A percentile compares a stretch with the other conserved stretches of the same genome.
Conservation (phyloP, 92 coral and sea anemone genomes). For the Isaurus tuberculatus region DNA sequence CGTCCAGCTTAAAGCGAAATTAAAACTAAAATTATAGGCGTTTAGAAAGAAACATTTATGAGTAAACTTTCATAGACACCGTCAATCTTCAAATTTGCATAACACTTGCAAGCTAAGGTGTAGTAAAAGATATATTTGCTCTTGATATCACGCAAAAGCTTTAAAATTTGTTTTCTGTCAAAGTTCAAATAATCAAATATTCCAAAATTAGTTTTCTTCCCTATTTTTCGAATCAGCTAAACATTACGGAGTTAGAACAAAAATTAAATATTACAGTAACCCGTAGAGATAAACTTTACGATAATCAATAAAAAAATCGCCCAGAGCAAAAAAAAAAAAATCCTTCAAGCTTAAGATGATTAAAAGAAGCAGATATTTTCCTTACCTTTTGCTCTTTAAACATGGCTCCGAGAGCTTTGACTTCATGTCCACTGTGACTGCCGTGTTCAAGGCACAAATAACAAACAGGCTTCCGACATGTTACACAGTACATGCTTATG, state of each 20-base stretch:
- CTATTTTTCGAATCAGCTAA: too few species aligned
- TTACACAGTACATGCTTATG: constrained; percentile 96
- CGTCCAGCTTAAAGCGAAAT: neutral
- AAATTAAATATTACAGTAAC: neutral
- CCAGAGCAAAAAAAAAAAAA: neutral
- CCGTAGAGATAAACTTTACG: neutral
- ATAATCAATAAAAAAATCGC: neutral
- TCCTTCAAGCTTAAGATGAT: neutral
- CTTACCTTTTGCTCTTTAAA: constrained; percentile 97
- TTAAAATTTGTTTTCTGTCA: too few species aligned
- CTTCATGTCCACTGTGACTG: constrained; percentile 91
- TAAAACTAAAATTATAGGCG: neutral
- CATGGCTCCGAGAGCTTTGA: constrained; percentile 95
- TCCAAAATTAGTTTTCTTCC: too few species aligned
- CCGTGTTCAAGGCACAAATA: constrained; percentile 94
- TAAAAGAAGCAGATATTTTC: neutral
- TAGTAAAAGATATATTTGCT: too few species aligned
- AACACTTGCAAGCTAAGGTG: too few species aligned
- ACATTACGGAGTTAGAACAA: too few species aligned
- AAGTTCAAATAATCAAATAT: too few species aligned
- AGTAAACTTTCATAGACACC: neutral
- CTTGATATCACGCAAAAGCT: too few species aligned
- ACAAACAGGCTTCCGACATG: constrained; percentile 88
- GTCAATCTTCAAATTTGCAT: neutral
- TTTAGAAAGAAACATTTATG: neutral